Conservation (phyloP, 2,888 invertebrate species). For the Drosophila anomelani region DNA sequence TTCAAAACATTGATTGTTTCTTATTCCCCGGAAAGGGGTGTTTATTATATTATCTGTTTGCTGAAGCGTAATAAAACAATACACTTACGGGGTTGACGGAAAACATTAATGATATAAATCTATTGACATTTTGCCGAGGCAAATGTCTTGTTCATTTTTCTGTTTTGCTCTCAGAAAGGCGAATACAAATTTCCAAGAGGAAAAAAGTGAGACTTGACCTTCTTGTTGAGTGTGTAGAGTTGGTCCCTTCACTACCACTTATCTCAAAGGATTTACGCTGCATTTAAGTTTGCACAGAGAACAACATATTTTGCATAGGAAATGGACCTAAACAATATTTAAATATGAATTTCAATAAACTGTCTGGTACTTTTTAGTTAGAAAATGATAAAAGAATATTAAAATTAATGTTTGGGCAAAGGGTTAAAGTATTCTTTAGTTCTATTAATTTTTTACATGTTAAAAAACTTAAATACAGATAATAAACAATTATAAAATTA, state of each 20-base stretch:
- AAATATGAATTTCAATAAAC: too few species aligned
- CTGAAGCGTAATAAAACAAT: slow-evolving; percentile 26
- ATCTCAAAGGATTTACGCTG: neutral
- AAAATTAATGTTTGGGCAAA: too few species aligned
- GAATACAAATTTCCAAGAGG: slow-evolving; percentile 7
- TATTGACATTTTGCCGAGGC: slow-evolving; percentile 55
- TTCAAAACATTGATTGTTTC: slow-evolving; percentile 1
- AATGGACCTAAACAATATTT: neutral
- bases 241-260: neutral
- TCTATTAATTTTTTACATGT: neutral
- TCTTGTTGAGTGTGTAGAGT: slow-evolving; percentile 13
- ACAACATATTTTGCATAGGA: too few species aligned
- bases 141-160: neutral
- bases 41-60: neutral
- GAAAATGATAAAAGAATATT: neutral
- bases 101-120: slow-evolving; percentile 42
- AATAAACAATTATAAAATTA: neutral
- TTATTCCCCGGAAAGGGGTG: neutral
- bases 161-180: slow-evolving; percentile 2
- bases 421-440: too few species aligned
- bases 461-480: neutral
- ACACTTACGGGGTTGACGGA: slow-evolving; percentile 14
- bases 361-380: neutral
- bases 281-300: neutral
- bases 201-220: slow-evolving; percentile 1